Percentiles rank a stretch among this genome's conserved stretches.
phyloP scores from a whole-genome alignment of 2,888 invertebrate genomes.

The Hemaris fuciformis region DNA sequence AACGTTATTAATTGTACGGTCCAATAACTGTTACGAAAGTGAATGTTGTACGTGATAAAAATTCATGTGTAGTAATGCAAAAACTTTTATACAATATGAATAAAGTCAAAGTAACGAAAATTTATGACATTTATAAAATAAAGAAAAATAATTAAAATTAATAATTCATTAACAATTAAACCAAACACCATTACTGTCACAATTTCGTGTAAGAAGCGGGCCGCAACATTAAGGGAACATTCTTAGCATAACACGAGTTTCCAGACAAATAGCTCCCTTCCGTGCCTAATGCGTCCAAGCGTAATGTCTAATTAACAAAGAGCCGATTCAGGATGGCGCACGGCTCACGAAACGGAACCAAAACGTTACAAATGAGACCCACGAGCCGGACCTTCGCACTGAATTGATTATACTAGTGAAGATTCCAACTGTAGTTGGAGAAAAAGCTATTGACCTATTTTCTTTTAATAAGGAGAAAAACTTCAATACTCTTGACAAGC shows the following conservation, averaged over 20 bases:
- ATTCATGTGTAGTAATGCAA: too few relatives aligned
- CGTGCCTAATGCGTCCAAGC: background rate
- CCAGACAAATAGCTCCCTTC: background rate
- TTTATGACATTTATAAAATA: too few relatives aligned
- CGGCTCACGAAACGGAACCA: background rate
- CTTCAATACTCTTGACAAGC: too few relatives aligned
- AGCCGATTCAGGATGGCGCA: background rate
- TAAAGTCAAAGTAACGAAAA: too few relatives aligned
- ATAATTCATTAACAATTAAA: too few relatives aligned
- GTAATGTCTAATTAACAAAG: slow-evolving; percentile 7
- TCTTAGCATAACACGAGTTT: background rate
- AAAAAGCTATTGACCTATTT: background rate
- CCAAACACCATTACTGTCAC: background rate
- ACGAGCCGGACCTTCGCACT: background rate
- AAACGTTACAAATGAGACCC: slow-evolving; percentile 17
- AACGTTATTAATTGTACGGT: background rate
- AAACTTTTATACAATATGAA: too few relatives aligned
- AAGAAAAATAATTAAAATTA: too few relatives aligned
- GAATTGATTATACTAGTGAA: background rate
- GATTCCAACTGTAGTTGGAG: background rate
- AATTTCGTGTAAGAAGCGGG: background rate
- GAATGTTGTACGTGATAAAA: background rate
- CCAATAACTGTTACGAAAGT: background rate
- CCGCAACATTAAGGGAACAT: background rate
- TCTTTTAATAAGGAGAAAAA: background rate